Evolutionary conservation across 2,888 invertebrate species (phyloP), one percentile per base, ranked within the genome.

Genomic region (Loripinus fragilis): DNA sequence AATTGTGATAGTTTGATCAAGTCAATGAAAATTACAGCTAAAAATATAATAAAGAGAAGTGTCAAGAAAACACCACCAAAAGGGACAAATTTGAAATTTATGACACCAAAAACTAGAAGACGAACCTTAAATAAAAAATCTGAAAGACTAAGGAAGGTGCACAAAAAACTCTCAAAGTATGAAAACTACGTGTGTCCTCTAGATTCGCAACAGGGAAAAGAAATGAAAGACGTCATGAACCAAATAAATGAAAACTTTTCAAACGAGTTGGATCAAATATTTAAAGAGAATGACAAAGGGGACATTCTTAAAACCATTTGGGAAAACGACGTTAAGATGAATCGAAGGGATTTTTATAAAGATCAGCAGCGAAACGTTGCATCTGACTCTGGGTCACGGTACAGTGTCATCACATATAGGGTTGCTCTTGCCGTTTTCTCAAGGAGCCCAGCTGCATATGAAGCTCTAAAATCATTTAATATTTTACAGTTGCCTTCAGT

Each of bases 381-480:
- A 10, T 25, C 60, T 10, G 17, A 30, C 25, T 33, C 60, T 60
- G 60, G 60, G 2, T 30, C 60, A 5, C 25, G 60, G 10, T 60
- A 60, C 17, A 60, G 60, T 20, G n/a, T 60, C 30, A 60, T 60
- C 7, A 60, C 60, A 33, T 60, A 60, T 33, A 2, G 60, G 28
- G 60, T 60, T 17, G 60, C 60, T 2, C 60, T 60, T 10, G 60
- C 60, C 5, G 33, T 60, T n/a, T 60, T 60, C 33, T 33, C 60
- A 10, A 8, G 60, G 17, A 60, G 60, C 17, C 60, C 30, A 12
- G 60, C 60, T n/a, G 60, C 60, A 10, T 60, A 60, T 33, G 60
- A 60, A 28, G 60, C 60, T 10, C 28, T 60, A 33, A 60, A 60
- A 17, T 20, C 60, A 33, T 60, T 60, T 33, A 60, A 60, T 33